Evolutionary conservation across 2,113 vertebrate genomes (phyloP), one percentile per base, ranked within the genome.

Genomic region (Trochalopteron elliotii): DNA sequence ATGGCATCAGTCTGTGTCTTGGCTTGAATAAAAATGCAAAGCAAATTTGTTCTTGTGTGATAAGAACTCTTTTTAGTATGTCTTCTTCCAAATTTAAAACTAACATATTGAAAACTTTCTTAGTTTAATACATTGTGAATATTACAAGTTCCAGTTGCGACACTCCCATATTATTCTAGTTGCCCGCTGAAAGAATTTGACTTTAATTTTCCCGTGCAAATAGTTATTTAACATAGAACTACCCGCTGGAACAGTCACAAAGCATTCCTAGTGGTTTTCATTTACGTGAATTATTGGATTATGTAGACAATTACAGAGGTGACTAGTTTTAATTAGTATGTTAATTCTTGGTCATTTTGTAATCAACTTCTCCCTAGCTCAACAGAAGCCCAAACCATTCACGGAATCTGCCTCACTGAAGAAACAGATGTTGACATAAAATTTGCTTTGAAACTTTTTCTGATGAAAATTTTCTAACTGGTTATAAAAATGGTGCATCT

Each of bases 281-380:
- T 96, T 95, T 92, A 89, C 83, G 47, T 89, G 50, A 92, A 95
- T 87, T 93, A 93, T 60, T 83, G 84, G 83, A 96, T 92, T 84
- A 63, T 86, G 83, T 27, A 89, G 71, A 18, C 69, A 80, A 96
- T 79, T 91, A 96, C 30, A 94, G 52, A 69, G 77, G 28, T 89
- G 78, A 91, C 83, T 75, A 37, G 19, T 93, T 94, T 96, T 93
- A 96, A 97, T 97, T 94, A 97, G 87, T 79, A 79, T 61, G 74
- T 35, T 94, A 91, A 94, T 94, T 72, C 64, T 24, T 18, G 82
- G 77, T 84, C 61, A 83, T 93, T 94, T 88, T 93, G 80, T 68
- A 95, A 94, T 63, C 56, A 74, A 50, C 61, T 70, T 88, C 83
- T 67, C 72, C 56, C 71, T 93, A 88, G 90, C 93, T 90, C 83